A percentile compares a stretch with the other conserved stretches of the same genome.
Conservation (phyloP, 2,888 invertebrate species). For the Neoascia interrupta region DNA sequence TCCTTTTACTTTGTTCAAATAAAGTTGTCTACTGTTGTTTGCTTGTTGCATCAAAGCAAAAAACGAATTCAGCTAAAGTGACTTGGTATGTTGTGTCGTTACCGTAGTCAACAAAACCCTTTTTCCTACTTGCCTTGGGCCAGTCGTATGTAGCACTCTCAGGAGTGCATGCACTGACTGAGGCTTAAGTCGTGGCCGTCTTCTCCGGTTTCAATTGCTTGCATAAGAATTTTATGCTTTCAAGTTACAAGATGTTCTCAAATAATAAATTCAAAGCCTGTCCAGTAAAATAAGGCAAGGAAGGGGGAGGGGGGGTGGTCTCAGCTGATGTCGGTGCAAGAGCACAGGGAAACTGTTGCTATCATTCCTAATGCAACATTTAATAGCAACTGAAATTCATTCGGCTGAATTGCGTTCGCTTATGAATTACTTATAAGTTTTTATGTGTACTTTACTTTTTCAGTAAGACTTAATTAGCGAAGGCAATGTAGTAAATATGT, state of each 20-base stretch:
- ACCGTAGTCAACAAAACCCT: too few relatives aligned
- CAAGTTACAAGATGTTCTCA: conserved; percentile 29
- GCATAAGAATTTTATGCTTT: conserved; percentile 2
- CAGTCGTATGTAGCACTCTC: background rate
- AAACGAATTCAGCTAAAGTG: conserved; percentile 3
- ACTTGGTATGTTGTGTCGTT: too few relatives aligned
- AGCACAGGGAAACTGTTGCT: background rate
- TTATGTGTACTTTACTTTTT: too few relatives aligned
- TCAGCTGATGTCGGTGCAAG: background rate
- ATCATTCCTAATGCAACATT: background rate
- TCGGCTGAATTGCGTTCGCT: background rate
- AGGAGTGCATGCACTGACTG: background rate
- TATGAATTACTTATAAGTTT: background rate
- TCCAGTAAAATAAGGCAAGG: conserved; percentile 1
- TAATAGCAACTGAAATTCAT: background rate
- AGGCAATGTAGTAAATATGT: too few relatives aligned
- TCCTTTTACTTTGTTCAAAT: background rate
- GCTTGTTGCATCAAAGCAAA: background rate
- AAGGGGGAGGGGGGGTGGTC: background rate
- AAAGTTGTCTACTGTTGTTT: background rate
- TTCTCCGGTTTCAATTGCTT: conserved; percentile 13
- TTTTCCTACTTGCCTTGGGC: background rate
- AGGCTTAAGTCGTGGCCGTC: background rate
- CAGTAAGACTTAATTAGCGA: too few relatives aligned
- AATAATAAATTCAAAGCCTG: conserved; percentile 22